Conservation (phyloP, 1,140 invertebrate species). For the Antheraea pernyi region DNA sequence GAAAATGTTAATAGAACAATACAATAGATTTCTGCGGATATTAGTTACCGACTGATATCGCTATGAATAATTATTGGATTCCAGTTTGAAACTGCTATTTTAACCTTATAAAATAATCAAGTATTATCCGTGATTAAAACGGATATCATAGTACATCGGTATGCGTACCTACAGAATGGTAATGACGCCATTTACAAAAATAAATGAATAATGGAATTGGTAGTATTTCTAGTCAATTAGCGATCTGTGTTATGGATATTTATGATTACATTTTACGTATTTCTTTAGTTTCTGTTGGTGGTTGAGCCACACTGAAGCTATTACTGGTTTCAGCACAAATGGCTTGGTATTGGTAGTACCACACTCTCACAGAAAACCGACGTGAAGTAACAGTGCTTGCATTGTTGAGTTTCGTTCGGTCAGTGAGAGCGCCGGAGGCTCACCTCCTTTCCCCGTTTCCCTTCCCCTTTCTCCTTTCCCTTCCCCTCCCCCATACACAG, state of each 20-base stretch:
- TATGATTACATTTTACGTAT: no score
- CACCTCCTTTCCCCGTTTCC: no score
- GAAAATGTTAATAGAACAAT: conserved; percentile 36
- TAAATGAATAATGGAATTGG: background rate
- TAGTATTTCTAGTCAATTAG: background rate
- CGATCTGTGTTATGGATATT: background rate
- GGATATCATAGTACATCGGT: background rate
- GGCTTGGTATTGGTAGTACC: no score
- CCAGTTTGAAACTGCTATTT: conserved; percentile 35
- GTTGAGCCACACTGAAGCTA: no score
- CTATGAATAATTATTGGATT: conserved; percentile 45
- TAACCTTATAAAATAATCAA: conserved; percentile 31
- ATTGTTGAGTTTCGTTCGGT: no score
- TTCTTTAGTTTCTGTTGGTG: no score
- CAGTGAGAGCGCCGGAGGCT: no score
- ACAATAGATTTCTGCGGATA: conserved; percentile 27
- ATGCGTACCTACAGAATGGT: background rate
- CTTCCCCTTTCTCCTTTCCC: no score
- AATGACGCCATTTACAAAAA: conserved; percentile 2
- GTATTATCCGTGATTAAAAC: conserved; percentile 8
- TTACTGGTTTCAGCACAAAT: no score
- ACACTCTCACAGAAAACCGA: no score
- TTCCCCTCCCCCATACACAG: no score
- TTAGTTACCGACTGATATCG: conserved; percentile 36
- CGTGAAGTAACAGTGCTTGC: no score